Conservation (phyloP, 2,888 invertebrate genomes). For the Epinotia nisella region DNA sequence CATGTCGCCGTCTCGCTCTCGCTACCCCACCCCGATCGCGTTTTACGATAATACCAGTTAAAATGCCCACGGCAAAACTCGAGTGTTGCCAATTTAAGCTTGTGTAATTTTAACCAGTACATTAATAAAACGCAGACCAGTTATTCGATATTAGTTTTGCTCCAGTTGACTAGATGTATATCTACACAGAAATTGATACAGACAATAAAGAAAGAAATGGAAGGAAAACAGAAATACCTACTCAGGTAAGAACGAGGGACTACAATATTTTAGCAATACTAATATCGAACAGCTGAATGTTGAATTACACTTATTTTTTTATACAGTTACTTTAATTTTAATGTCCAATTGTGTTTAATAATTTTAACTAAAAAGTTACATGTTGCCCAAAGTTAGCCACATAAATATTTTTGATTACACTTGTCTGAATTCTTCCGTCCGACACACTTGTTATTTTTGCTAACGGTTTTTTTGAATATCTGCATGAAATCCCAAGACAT, state of each 20-base stretch:
- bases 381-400: slow-evolving; percentile 34
- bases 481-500: neutral
- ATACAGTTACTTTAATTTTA: slow-evolving; percentile 33
- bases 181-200: slow-evolving; percentile 32
- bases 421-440: slow-evolving; percentile 28
- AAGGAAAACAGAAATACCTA: slow-evolving; percentile 19
- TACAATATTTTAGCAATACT: slow-evolving; percentile 18
- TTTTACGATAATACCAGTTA: slow-evolving; percentile 20
- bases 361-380: slow-evolving; percentile 23
- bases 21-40: slow-evolving; percentile 36
- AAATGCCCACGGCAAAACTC: neutral
- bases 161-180: slow-evolving; percentile 38
- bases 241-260: slow-evolving; percentile 3
- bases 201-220: neutral
- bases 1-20: slow-evolving; percentile 49
- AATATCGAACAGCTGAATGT: slow-evolving; percentile 33
- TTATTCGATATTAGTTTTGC: slow-evolving; percentile 23
- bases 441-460: slow-evolving; percentile 9
- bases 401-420: slow-evolving; percentile 18
- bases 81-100: neutral
- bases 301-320: slow-evolving; percentile 41
- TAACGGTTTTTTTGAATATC: slow-evolving; percentile 13
- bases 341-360: slow-evolving; percentile 25
- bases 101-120: slow-evolving; percentile 2
- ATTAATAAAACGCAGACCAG: slow-evolving; percentile 24